Evolutionary conservation across 2,888 invertebrate species (phyloP), one percentile per base, ranked within the genome.

Genomic region (Chironomus tentans): DNA sequence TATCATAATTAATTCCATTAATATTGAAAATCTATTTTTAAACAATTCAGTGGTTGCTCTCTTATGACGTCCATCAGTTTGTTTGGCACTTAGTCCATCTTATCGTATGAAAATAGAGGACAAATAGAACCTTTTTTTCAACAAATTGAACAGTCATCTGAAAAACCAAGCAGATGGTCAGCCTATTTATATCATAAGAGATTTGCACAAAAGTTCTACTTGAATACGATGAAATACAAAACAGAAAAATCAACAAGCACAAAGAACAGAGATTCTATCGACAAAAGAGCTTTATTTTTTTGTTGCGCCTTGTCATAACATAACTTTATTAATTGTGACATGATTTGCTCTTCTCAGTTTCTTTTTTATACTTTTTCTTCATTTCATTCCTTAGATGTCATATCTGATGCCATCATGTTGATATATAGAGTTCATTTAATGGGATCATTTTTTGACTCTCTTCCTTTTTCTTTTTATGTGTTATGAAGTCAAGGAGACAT

Each of bases 291-390:
- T 15, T 56, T n/a, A 5, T 56, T 56, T 56, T 56, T 18, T 56
- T 56, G 56, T 56, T 18, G 56, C 47, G 15, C 15, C 18, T 47
- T 21, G 70, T 70, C 70, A 28, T 70, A 46, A 46, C 15, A 70
- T 70, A 47, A 70, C 70, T 70, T 70, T 70, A 70, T 70, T 70
- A 70, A 70, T 70, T 70, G 70, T 70, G 48, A 70, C 70, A 70
- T 70, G 70, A 47, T 70, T 70, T 70, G 18, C 46, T 70, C 70
- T 47, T 46, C 21, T 46, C 15, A 15, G 69, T 18, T 18, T 69
- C 10, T 69, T 46, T 38, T 46, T 56, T 28, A 68, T 62, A 50
- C 13, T 13, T 18, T 21, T 62, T 62, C 68, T 68, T 68, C 68
- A 0, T 12, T 22, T 70, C 18, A 24, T 68, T 68, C 38, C 38